These are phyloP conservation scores for Lates calcarifer DNA, from an alignment of 2,113 vertebrate species.

Conservation along the genomic window DNA sequence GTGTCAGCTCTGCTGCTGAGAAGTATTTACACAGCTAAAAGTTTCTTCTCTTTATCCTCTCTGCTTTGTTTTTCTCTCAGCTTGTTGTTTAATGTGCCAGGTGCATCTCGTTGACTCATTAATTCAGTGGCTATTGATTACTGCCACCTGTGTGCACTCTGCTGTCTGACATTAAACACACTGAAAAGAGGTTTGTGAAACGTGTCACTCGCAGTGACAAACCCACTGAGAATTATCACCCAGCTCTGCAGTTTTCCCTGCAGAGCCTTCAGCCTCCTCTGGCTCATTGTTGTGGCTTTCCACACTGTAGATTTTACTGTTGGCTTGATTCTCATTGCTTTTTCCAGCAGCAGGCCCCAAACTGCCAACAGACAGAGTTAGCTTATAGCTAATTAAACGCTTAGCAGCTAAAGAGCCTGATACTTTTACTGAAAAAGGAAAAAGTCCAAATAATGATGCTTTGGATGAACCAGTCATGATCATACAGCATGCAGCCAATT, in stretches of 20 bases:
- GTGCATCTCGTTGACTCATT: slow-evolving; percentile 1
- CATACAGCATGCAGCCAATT: not conserved
- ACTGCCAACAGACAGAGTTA: not conserved
- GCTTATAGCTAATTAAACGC: not conserved
- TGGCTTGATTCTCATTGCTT: not conserved
- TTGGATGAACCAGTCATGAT: not conserved
- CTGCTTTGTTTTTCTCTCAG: not conserved
- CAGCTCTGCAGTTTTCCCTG: not conserved
- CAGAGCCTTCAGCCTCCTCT: not conserved
- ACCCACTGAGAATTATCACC: not conserved
- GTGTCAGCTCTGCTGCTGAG: not conserved
- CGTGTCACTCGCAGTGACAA: not conserved
- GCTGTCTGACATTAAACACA: slow-evolving; percentile 11
- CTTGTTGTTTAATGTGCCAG: not conserved
- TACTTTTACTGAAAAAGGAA: not conserved
- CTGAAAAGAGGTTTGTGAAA: not conserved
- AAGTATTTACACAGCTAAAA: too few relatives aligned
- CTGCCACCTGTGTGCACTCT: slow-evolving; percentile 10
- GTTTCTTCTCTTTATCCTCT: not conserved
- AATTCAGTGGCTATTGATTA: slow-evolving; percentile 10
- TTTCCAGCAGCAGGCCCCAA: not conserved
- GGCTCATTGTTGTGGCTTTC: not conserved
- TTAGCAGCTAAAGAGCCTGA: not conserved
- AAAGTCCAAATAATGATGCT: too few relatives aligned
- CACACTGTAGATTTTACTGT: not conserved